Evolutionary conservation across 2,888 invertebrate species (phyloP).

Genomic region (Polymixis lichenea): DNA sequence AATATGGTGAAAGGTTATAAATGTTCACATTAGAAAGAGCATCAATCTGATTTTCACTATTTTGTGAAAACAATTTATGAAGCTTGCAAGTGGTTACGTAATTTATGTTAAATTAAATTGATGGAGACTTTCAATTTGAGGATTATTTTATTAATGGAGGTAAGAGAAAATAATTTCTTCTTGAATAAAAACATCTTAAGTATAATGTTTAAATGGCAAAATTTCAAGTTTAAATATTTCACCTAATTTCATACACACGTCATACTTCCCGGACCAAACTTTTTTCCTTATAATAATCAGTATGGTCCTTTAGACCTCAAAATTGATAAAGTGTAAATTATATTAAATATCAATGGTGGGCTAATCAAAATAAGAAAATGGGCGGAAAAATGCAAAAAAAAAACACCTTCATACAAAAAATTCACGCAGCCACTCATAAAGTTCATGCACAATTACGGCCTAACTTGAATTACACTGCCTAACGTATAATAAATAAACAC

Average conservation of each 20-base stretch:
- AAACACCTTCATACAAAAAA: slow-evolving; percentile 7
- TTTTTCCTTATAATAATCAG: neutral
- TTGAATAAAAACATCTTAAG: neutral
- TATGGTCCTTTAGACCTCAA: neutral
- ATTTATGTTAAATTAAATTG: slow-evolving; percentile 23
- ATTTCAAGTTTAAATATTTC: neutral
- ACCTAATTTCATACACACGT: neutral
- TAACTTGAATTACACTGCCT: slow-evolving; percentile 51
- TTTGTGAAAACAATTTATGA: slow-evolving; percentile 42
- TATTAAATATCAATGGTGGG: too few species aligned
- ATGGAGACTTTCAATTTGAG: slow-evolving; percentile 26
- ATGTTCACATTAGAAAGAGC: slow-evolving; percentile 51
- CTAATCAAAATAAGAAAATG: slow-evolving; percentile 3
- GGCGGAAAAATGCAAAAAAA: neutral
- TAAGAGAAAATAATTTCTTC: neutral
- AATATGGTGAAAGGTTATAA: slow-evolving; percentile 66
- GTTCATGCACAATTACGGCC: slow-evolving; percentile 46
- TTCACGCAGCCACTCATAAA: slow-evolving; percentile 36
- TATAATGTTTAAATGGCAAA: neutral
- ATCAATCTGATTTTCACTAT: slow-evolving; percentile 46
- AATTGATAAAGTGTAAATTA: neutral
- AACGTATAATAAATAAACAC: slow-evolving; percentile 69
- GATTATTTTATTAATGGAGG: neutral
- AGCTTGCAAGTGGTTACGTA: slow-evolving; percentile 47
- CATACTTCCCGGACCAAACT: neutral